Evolutionary conservation across 1,140 invertebrate genomes (phyloP), one percentile per base, ranked within the genome.

Genomic region (Ips typographus): DNA sequence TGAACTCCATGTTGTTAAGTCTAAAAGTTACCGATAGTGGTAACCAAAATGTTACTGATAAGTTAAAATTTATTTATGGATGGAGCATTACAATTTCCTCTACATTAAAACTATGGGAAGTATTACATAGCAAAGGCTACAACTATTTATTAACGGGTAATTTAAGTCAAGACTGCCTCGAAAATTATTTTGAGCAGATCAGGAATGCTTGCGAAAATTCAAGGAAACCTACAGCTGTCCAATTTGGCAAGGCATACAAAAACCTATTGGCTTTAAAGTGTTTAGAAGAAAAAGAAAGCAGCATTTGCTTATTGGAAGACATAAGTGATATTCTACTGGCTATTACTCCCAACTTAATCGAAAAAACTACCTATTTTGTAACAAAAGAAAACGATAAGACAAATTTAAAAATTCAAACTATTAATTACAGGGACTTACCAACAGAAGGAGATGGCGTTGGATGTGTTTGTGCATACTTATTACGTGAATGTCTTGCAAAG

Each of bases 241-340:
- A 60, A 43, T 60, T 60, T 60, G 36, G 58, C 58, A 60, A 39
- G 39, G 58, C 58, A 40, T 60, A 40, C 41, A 60, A 60, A 60
- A 60, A 60, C 5, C n/a, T 60, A 39, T 60, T 55, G 5, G 52
- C 22, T n/a, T 40, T 60, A 8, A 40, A 43, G 6, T 60, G 5
- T 43, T 60, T 60, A 5, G 39, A 60, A 5, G 1, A 4, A 47
- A 47, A 47, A 1, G 44, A 47, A 47, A n/a, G 44, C 4, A n/a
- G 4, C 1, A 47, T 5, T 47, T 47, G 44, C n/a, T 22, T 22
- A 22, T 47, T 47, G n/a, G 44, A 47, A 47, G 44, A 47, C 1
- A 47, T 1, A 5, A 47, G 44, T 47, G 44, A 47, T 5, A 47
- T 47, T 47, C n/a, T 47, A n/a, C n/a, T 47, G 44, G 44, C 44